Base-by-base conservation (phyloP, 2,797 vertebrate genomes). In the Centroberyx gerrardi region DNA sequence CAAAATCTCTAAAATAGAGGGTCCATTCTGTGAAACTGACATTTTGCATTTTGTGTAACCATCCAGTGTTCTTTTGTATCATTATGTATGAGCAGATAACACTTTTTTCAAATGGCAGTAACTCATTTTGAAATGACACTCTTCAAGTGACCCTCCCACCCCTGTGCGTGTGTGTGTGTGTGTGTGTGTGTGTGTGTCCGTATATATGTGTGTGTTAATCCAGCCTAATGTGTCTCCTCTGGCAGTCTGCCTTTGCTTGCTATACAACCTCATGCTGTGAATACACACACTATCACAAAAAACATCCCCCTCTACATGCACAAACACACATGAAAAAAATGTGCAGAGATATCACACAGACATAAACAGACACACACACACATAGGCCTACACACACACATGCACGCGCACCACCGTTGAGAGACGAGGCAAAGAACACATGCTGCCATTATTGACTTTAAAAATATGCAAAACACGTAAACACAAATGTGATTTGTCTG, bases 251-350 rank as follows among this genome's bases (percentile, higher is more conserved):
- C 71, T 76, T 75, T 65, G 66, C 49, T 49, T 63, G 55, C 33
- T 80, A 38, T 72, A 64, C 4, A 4, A 59, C 29, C 44, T 46
- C 72, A 74, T 64, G 80, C 76, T 82, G 77, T 18, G 65, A 88
- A 74, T 8, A 60, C 71, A 79, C 75, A 78, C 31, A 0, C 14
- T 15, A 53, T 76, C 38, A 42, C 42, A 65, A 58, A 67, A 28
- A 48, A 52, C 71, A 46, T 60, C 28, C 28, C 62, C 59, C 72
- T 62, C 54, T 49, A 75, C 52, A 61, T 52, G 55, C 40, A 62
- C 9, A 71, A 54, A 69, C 10, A 72, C 51, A 10, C 31, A 63
- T 40, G 52, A 51, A 58, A 80, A 13, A 44, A 60, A 76, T 67
- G 53, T 42, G 52, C 58, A 46, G 56, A 62, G 62, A 61, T 18